Evolutionary conservation across 1,140 invertebrate genomes (phyloP).

Genomic region (Drosophila trapezifrons): DNA sequence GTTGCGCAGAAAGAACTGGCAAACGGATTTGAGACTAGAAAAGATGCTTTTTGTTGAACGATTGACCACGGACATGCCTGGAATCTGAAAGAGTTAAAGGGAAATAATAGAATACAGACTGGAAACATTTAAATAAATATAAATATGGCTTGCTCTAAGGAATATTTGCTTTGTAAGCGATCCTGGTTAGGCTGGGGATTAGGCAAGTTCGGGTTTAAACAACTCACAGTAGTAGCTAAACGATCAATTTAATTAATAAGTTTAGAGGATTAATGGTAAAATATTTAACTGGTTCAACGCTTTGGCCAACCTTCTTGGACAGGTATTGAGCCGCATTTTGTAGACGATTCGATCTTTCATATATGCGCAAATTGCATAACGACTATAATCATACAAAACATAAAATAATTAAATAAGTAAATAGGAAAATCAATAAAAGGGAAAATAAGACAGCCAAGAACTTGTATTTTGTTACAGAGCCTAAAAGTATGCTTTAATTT

Average conservation of each 20-base stretch:
- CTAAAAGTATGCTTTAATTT: slow-evolving; percentile 36
- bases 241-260: slow-evolving; percentile 17
- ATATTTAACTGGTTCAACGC: slow-evolving; percentile 55
- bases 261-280: slow-evolving; percentile 43
- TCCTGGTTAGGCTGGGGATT: slow-evolving; percentile 35
- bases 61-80: slow-evolving; percentile 86
- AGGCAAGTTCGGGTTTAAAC: slow-evolving; percentile 6
- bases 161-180: background rate
- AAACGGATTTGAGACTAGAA: slow-evolving; percentile 86
- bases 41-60: slow-evolving; percentile 87
- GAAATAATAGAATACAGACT: background rate
- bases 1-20: slow-evolving; percentile 86
- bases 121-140: background rate
- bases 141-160: slow-evolving; percentile 1
- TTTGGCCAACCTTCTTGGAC: slow-evolving; percentile 79
- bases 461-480: background rate
- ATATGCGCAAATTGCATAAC: slow-evolving; percentile 62
- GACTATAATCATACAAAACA: slow-evolving; percentile 67
- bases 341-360: slow-evolving; percentile 74
- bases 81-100: slow-evolving; percentile 85
- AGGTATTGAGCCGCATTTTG: slow-evolving; percentile 75
- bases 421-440: background rate
- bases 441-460: background rate
- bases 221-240: slow-evolving; percentile 32
- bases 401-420: slow-evolving; percentile 40